Conservation (phyloP, 2,888 invertebrate species). For the Ormyrus nitidulus region DNA sequence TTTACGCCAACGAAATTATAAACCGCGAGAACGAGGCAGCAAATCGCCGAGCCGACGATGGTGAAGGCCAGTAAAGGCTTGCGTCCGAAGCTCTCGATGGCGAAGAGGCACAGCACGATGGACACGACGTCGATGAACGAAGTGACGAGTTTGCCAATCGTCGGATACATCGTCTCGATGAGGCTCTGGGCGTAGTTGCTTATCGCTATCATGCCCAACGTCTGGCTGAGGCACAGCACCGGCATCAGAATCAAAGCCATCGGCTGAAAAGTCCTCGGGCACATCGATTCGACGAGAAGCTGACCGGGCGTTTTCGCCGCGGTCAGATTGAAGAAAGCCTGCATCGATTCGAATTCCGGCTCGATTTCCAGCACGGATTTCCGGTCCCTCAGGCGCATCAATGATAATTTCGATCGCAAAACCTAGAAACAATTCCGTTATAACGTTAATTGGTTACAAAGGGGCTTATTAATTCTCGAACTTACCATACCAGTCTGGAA, state of each 20-base stretch:
- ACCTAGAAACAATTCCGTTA: conserved; percentile 51
- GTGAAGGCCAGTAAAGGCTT: conserved; percentile 57
- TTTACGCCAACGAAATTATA: conserved; percentile 33
- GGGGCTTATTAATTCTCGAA: background rate
- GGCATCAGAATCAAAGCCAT: conserved; percentile 4
- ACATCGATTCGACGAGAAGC: conserved; percentile 30
- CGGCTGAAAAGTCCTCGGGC: conserved; percentile 27
- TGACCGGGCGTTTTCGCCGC: background rate
- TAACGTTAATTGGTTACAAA: too few species aligned
- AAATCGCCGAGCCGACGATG: conserved; percentile 56
- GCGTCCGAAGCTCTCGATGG: conserved; percentile 58
- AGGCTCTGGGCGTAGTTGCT: conserved; percentile 54
- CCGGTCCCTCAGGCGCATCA: conserved; percentile 58
- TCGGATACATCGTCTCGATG: conserved; percentile 47
- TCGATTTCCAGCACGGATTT: conserved; percentile 58
- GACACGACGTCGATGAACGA: conserved; percentile 57
- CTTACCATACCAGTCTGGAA: conserved; percentile 60
- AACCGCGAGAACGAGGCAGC: conserved; percentile 58
- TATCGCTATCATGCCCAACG: conserved; percentile 59
- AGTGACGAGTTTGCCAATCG: conserved; percentile 52
- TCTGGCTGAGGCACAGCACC: conserved; percentile 59
- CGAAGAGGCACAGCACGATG: conserved; percentile 53
- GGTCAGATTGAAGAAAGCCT: conserved; percentile 55
- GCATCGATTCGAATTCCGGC: conserved; percentile 58
- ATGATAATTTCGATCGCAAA: conserved; percentile 59